phyloP scores from a whole-genome alignment of 2,888 invertebrate species.

The Dione vanillae region DNA sequence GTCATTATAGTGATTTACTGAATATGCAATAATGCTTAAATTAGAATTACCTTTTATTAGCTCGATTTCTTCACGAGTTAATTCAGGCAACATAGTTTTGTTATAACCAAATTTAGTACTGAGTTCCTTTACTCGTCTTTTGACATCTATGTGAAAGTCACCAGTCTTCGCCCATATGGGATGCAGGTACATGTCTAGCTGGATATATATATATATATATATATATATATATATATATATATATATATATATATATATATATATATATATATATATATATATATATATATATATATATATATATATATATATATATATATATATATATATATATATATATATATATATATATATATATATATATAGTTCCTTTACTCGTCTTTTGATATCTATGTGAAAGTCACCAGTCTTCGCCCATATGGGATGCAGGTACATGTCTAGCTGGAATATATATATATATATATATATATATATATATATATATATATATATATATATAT shows the following conservation, averaged over 20 bases:
- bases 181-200: conserved; percentile 74
- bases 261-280: too few relatives aligned
- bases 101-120: conserved; percentile 67
- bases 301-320: too few relatives aligned
- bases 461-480: background rate
- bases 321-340: too few relatives aligned
- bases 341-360: too few relatives aligned
- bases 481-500: too few relatives aligned
- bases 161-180: conserved; percentile 78
- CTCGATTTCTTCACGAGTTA: conserved; percentile 60
- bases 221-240: too few relatives aligned
- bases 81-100: conserved; percentile 60
- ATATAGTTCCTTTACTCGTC: conserved; percentile 57
- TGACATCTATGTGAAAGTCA: conserved; percentile 73
- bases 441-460: conserved; percentile 53
- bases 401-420: conserved; percentile 78
- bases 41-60: conserved; percentile 62
- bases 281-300: too few relatives aligned
- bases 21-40: too few relatives aligned
- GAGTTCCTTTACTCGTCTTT: conserved; percentile 57
- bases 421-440: conserved; percentile 75
- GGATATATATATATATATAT: conserved; percentile 36
- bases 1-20: too few relatives aligned
- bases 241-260: too few relatives aligned
- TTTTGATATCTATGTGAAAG: conserved; percentile 69